Conservation (phyloP, 1,140 invertebrate species). For the Drosophila paulistorum region DNA sequence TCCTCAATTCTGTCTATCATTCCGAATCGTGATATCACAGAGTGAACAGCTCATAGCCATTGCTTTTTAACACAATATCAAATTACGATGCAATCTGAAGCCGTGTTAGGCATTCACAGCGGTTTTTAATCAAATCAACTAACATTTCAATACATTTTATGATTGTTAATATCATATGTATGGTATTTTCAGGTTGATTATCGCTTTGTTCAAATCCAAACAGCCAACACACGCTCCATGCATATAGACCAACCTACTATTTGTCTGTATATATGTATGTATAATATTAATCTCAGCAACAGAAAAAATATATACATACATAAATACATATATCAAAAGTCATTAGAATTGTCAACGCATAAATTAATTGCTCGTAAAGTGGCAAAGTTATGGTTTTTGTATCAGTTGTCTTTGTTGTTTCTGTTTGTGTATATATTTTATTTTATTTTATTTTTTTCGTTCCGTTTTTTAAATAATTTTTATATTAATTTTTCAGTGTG, state of each 20-base stretch:
- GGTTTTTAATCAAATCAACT: constrained; percentile 77
- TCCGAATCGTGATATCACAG: constrained; percentile 4
- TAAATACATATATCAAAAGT: constrained; percentile 59
- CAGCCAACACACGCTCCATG: constrained; percentile 47
- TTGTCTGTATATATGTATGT: constrained; percentile 36
- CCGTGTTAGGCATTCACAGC: constrained; percentile 33
- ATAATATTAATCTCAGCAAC: constrained; percentile 22
- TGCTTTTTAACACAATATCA: constrained; percentile 75
- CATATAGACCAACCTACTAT: constrained; percentile 2
- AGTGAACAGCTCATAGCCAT: constrained; percentile 27
- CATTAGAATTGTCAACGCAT: constrained; percentile 83
- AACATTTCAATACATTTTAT: constrained; percentile 80
- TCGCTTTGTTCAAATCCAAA: constrained; percentile 66
- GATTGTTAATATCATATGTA: constrained; percentile 78
- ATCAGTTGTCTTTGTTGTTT: constrained; percentile 43
- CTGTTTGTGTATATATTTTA: neutral
- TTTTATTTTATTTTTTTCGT: constrained; percentile 17
- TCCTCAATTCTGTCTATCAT: constrained; percentile 7
- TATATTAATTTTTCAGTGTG: constrained; percentile 43
- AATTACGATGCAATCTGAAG: constrained; percentile 58
- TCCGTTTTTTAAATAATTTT: constrained; percentile 32
- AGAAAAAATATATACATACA: constrained; percentile 4
- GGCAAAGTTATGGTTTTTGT: constrained; percentile 70
- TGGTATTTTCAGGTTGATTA: constrained; percentile 69
- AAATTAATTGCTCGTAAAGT: constrained; percentile 82